Percentiles rank a stretch among this genome's conserved stretches.
These are phyloP conservation scores for Cairina moschata DNA, from an alignment of 2,113 vertebrate species.

Conservation along the genomic window DNA sequence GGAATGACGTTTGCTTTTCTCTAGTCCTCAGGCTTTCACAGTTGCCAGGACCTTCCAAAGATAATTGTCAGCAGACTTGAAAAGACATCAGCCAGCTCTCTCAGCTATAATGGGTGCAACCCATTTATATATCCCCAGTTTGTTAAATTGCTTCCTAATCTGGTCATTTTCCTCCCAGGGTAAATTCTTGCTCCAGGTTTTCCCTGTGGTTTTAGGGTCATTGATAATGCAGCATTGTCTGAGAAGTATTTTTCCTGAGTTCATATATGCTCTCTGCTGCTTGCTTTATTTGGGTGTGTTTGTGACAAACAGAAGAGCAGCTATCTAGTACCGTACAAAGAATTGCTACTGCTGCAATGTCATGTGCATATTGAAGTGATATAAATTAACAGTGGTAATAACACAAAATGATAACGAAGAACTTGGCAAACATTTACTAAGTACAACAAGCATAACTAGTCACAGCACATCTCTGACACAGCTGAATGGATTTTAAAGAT, in stretches of 20 bases:
- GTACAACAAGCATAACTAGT: neutral
- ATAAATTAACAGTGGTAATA: slow-evolving; percentile 29
- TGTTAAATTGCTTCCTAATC: neutral
- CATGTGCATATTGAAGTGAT: slow-evolving; percentile 8
- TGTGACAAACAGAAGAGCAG: neutral
- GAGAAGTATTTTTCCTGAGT: neutral
- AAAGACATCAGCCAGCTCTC: neutral
- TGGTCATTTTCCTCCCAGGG: neutral
- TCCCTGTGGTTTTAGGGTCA: neutral
- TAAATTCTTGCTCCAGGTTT: neutral
- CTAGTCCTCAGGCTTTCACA: neutral
- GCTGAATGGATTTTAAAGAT: slow-evolving; percentile 11
- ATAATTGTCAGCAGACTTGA: neutral
- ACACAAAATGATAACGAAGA: slow-evolving; percentile 40
- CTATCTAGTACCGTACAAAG: neutral
- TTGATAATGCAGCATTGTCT: neutral
- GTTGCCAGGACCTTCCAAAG: neutral
- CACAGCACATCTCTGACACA: slow-evolving; percentile 1
- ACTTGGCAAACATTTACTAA: neutral
- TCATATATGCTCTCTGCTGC: neutral
- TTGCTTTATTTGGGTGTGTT: slow-evolving; percentile 3
- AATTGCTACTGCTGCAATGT: slow-evolving; percentile 26
- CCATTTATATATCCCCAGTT: neutral
- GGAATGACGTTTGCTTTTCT: neutral
- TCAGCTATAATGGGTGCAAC: neutral